phyloP scores from a whole-genome alignment of 2,113 vertebrate species.

The Pipra filicauda region DNA sequence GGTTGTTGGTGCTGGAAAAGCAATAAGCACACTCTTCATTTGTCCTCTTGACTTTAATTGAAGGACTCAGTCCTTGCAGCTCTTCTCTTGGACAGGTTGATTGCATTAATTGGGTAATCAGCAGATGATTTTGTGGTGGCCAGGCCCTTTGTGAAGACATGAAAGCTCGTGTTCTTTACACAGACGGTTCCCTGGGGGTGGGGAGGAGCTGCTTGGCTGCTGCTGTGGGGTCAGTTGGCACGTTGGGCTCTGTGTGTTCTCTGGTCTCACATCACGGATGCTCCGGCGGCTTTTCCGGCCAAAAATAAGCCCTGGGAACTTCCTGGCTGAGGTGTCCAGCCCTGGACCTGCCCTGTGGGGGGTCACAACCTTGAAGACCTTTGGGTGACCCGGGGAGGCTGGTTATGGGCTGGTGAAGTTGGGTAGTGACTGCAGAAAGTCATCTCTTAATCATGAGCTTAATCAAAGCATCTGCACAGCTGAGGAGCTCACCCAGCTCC shows the following conservation, averaged over 20 bases:
- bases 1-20: neutral
- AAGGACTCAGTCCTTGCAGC: neutral
- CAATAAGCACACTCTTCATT: neutral
- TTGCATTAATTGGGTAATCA: neutral
- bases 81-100: neutral
- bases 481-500: neutral
- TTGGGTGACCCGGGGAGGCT: neutral
- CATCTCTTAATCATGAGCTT: neutral
- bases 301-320: neutral
- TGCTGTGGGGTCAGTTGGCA: neutral
- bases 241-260: neutral
- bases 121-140: neutral
- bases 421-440: neutral
- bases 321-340: neutral
- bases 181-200: neutral
- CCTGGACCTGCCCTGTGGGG: neutral
- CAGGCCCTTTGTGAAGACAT: neutral
- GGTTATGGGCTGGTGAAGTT: neutral
- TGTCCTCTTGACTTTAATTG: neutral
- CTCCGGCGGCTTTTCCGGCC: neutral
- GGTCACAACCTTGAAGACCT: neutral
- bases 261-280: neutral
- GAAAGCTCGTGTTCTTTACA: neutral
- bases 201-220: neutral
- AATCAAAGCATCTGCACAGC: neutral